These are phyloP conservation scores for Gonioctena quinquepunctata DNA, from an alignment of 1,140 invertebrate genomes.

Conservation along the genomic window DNA sequence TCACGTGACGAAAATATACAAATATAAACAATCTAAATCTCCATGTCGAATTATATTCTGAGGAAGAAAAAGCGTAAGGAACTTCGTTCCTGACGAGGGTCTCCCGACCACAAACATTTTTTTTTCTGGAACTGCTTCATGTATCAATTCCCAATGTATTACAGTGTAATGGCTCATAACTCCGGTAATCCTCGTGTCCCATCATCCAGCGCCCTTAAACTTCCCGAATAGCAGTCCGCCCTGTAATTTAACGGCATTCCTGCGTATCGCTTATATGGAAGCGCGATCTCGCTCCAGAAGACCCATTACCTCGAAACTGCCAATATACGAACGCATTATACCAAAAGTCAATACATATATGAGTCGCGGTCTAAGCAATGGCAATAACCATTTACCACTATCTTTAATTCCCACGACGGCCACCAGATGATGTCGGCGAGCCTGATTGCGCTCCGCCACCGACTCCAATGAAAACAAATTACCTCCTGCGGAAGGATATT, in stretches of 20 bases:
- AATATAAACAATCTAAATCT: no score
- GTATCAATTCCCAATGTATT: no score
- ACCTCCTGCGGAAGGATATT: conserved; percentile 48
- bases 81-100: no score
- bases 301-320: conserved; percentile 36
- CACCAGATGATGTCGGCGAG: conserved; percentile 44
- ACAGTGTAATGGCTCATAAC: no score
- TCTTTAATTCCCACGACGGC: conserved; percentile 48
- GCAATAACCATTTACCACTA: conserved; percentile 54
- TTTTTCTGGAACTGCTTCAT: no score
- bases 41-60: no score
- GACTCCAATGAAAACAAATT: conserved; percentile 51
- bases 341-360: conserved; percentile 49
- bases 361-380: conserved; percentile 33
- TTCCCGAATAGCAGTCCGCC: background rate
- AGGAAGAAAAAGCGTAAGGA: no score
- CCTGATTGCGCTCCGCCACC: conserved; percentile 44
- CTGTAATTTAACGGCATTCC: conserved; percentile 17
- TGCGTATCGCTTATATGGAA: conserved; percentile 20
- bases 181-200: no score
- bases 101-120: no score
- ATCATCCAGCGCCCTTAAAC: background rate
- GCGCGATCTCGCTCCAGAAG: conserved; percentile 30
- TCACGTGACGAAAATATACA: no score
- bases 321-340: conserved; percentile 46